These are phyloP conservation scores for Myotis findleyi DNA, from an alignment of 2,797 vertebrate genomes.

Conservation along the genomic window DNA sequence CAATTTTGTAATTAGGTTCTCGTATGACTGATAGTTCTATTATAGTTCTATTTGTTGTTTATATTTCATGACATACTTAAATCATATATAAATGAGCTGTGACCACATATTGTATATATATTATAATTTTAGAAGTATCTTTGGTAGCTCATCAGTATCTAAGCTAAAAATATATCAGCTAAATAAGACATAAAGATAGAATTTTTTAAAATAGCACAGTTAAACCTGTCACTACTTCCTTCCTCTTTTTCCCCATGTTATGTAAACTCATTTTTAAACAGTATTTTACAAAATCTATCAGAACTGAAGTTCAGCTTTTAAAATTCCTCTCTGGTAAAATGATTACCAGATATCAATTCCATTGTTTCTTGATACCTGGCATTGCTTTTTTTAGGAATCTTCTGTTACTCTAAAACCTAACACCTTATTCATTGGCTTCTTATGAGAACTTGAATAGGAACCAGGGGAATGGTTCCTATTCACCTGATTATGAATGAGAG, in stretches of 20 bases:
- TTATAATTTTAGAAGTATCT: background rate
- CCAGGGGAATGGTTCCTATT: no score
- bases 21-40: background rate
- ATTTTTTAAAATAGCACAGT: background rate
- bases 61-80: background rate
- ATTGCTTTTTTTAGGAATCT: background rate
- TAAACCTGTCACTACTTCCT: background rate
- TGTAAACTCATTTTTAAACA: slow-evolving; percentile 16
- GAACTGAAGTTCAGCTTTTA: background rate
- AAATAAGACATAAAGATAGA: background rate
- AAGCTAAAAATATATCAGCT: slow-evolving; percentile 20
- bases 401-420: background rate
- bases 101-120: background rate
- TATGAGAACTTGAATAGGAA: background rate
- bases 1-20: background rate
- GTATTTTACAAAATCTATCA: background rate
- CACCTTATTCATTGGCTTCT: background rate
- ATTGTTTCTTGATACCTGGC: background rate
- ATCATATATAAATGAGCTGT: background rate
- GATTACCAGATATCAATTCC: background rate
- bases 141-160: background rate
- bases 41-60: background rate
- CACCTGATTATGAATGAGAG: no score
- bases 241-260: background rate
- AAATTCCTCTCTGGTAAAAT: background rate